These are phyloP conservation scores for Autographa pulchrina DNA, from an alignment of 2,888 invertebrate genomes.

Conservation along the genomic window DNA sequence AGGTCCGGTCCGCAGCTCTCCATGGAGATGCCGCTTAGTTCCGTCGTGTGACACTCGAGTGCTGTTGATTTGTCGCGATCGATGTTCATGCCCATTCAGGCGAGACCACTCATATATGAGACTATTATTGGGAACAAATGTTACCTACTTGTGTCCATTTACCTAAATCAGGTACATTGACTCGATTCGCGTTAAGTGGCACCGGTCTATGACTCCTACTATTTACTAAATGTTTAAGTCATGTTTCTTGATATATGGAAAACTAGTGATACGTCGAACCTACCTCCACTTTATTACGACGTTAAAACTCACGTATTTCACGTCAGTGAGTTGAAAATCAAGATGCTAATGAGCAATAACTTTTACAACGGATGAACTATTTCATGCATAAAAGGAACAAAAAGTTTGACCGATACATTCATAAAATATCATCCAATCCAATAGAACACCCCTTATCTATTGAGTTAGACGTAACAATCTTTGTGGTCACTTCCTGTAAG, in stretches of 20 bases:
- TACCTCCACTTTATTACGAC: no score
- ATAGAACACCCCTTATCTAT: not conserved
- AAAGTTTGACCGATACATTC: no score
- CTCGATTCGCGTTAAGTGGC: not conserved
- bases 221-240: not conserved
- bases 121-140: not conserved
- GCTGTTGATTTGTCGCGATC: slow-evolving; percentile 19
- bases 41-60: not conserved
- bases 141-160: not conserved
- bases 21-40: slow-evolving; percentile 34
- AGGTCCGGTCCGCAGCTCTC: slow-evolving; percentile 69
- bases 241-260: not conserved
- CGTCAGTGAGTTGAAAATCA: no score
- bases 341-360: no score
- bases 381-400: no score
- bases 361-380: no score
- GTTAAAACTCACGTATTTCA: no score
- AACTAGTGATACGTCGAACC: not conserved
- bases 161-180: not conserved
- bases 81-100: slow-evolving; percentile 27
- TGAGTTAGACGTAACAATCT: not conserved
- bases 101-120: not conserved
- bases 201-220: not conserved
- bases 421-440: not conserved
- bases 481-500: not conserved